These are phyloP conservation scores for Pyralis farinalis DNA, from an alignment of 2,888 invertebrate species.

Conservation along the genomic window DNA sequence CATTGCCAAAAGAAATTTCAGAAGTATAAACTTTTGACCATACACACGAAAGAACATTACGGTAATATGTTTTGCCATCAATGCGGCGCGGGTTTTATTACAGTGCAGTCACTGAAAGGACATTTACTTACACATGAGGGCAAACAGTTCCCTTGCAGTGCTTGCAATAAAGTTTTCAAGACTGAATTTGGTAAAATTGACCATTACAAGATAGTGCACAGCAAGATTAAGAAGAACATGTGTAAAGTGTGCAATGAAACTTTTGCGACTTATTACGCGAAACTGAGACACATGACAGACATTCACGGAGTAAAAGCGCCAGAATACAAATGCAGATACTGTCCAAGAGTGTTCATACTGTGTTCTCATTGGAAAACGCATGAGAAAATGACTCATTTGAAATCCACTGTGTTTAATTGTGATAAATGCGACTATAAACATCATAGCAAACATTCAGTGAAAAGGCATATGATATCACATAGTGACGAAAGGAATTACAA, in stretches of 20 bases:
- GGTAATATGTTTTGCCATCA: constrained; percentile 37
- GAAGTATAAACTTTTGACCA: constrained; percentile 14
- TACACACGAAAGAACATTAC: constrained; percentile 40
- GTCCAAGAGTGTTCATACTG: constrained; percentile 19
- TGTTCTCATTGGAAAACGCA: constrained; percentile 36
- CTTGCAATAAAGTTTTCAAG: constrained; percentile 14
- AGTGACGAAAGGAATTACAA: constrained; percentile 7
- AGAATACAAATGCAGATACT: constrained; percentile 11
- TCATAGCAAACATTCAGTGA: not conserved
- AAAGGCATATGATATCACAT: constrained; percentile 8
- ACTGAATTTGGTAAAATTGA: constrained; percentile 2
- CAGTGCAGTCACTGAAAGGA: constrained; percentile 26
- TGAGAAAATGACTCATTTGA: constrained; percentile 27
- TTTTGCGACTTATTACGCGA: constrained; percentile 6
- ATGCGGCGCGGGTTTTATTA: constrained; percentile 38
- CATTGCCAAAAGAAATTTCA: constrained; percentile 9
- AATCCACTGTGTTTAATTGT: constrained; percentile 8
- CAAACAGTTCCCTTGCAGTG: constrained; percentile 19
- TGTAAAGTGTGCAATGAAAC: constrained; percentile 4
- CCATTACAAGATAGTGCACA: constrained; percentile 6
- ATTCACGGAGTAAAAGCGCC: constrained; percentile 2
- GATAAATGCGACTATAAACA: constrained; percentile 9
- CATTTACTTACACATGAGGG: constrained; percentile 28
- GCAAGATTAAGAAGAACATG: not conserved
- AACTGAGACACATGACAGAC: constrained; percentile 6